Evolutionary conservation across 2,113 vertebrate genomes (phyloP).

Genomic region (Regulus satrapa): DNA sequence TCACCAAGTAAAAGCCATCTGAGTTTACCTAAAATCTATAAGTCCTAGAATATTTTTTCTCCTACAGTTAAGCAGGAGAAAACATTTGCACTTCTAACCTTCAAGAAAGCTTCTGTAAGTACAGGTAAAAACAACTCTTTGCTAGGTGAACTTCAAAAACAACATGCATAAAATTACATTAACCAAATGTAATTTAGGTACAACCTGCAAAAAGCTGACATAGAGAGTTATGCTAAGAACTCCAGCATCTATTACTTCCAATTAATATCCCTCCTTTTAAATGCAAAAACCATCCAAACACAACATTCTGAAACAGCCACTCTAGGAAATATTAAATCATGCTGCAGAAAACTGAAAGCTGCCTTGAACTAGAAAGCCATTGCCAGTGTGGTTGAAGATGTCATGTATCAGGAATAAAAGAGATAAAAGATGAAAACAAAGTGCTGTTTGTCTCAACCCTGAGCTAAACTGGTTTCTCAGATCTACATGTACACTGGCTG

Average conservation of each 20-base stretch:
- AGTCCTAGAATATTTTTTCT: background rate
- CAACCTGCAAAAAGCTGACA: background rate
- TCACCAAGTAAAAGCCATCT: background rate
- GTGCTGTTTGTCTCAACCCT: background rate
- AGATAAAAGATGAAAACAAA: background rate
- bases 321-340: background rate
- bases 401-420: background rate
- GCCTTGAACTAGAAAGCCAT: background rate
- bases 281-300: background rate
- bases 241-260: background rate
- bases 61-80: background rate
- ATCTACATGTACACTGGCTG: background rate
- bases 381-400: background rate
- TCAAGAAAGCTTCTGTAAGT: background rate
- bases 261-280: background rate
- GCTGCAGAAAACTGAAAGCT: background rate
- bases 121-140: background rate
- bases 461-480: background rate
- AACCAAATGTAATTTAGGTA: background rate
- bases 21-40: background rate
- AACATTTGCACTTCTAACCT: background rate
- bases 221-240: background rate
- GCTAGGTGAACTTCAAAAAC: background rate
- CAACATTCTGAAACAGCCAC: background rate
- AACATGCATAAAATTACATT: fast-evolving